Percentiles rank a stretch among this genome's conserved stretches.
Conservation (phyloP, 2,888 invertebrate genomes). For the Argyresthia albistria region DNA sequence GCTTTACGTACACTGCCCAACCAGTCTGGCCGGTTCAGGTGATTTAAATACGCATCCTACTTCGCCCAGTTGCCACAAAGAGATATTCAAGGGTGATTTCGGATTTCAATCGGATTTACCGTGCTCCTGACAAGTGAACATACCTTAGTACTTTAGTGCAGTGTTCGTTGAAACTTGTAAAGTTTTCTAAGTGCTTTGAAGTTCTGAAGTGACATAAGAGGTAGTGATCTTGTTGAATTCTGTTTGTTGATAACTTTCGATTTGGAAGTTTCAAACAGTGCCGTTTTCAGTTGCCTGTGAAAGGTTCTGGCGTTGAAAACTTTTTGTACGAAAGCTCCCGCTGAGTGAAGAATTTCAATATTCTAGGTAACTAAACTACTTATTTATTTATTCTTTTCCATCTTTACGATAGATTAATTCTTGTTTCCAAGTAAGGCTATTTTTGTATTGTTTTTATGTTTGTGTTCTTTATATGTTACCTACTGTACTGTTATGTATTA, state of each 20-base stretch:
- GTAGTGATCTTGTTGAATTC: no score
- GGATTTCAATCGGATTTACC: background rate
- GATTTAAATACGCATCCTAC: constrained; percentile 27
- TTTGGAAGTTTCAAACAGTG: constrained; percentile 4
- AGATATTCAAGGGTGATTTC: background rate
- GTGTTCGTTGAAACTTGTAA: constrained; percentile 7
- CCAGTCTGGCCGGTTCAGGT: constrained; percentile 39
- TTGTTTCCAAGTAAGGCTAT: no score
- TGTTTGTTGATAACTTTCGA: background rate
- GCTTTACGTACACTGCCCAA: constrained; percentile 13
- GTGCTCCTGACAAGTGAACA: background rate
- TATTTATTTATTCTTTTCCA: no score
- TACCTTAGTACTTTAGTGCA: background rate
- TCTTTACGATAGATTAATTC: no score
- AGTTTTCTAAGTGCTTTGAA: constrained; percentile 12
- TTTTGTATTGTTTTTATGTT: no score
- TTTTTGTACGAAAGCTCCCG: no score
- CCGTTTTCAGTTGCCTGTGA: background rate
- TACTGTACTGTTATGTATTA: no score
- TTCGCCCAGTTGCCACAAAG: background rate
- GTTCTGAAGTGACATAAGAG: background rate
- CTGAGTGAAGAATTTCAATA: no score
- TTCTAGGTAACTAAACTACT: no score
- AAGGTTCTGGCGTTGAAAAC: background rate
- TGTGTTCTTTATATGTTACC: no score